phyloP scores from a whole-genome alignment of 1,140 invertebrate genomes.

The Tenebrio molitor region DNA sequence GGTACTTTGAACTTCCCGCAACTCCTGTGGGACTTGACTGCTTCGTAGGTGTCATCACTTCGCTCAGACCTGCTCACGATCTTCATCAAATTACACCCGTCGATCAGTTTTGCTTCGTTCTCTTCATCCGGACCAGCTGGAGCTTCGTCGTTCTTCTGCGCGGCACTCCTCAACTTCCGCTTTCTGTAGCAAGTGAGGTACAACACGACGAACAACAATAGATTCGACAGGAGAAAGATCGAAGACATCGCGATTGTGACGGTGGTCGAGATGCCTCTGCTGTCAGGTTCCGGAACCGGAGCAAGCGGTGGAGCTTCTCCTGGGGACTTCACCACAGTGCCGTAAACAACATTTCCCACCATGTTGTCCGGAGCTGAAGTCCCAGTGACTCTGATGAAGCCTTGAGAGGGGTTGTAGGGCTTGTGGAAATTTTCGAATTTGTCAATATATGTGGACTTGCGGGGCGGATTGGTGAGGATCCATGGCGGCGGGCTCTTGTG shows the following conservation, averaged over 20 bases:
- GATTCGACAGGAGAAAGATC: slow-evolving; percentile 85
- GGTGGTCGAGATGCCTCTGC: slow-evolving; percentile 69
- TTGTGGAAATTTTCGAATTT: slow-evolving; percentile 51
- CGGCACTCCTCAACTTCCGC: slow-evolving; percentile 67
- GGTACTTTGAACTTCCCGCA: slow-evolving; percentile 77
- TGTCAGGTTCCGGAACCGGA: slow-evolving; percentile 7
- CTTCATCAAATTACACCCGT: slow-evolving; percentile 71
- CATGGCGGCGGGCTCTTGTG: slow-evolving; percentile 46
- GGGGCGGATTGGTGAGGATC: slow-evolving; percentile 24
- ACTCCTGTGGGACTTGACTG: slow-evolving; percentile 71
- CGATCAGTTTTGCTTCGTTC: slow-evolving; percentile 41
- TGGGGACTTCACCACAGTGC: neutral
- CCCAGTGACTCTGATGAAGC: slow-evolving; percentile 18
- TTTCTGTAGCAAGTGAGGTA: slow-evolving; percentile 77
- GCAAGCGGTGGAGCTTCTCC: neutral
- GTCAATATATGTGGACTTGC: neutral
- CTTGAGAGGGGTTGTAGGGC: slow-evolving; percentile 10
- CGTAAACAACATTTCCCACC: slow-evolving; percentile 16
- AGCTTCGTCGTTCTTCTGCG: slow-evolving; percentile 61
- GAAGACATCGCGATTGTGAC: slow-evolving; percentile 84
- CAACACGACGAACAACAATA: slow-evolving; percentile 81
- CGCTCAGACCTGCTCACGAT: slow-evolving; percentile 69
- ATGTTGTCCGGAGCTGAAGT: slow-evolving; percentile 36
- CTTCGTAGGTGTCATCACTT: slow-evolving; percentile 73
- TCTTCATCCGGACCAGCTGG: slow-evolving; percentile 41